Evolutionary conservation across 2,888 invertebrate genomes (phyloP), one percentile per base, ranked within the genome.

Genomic region (Scaptomyza parva): DNA sequence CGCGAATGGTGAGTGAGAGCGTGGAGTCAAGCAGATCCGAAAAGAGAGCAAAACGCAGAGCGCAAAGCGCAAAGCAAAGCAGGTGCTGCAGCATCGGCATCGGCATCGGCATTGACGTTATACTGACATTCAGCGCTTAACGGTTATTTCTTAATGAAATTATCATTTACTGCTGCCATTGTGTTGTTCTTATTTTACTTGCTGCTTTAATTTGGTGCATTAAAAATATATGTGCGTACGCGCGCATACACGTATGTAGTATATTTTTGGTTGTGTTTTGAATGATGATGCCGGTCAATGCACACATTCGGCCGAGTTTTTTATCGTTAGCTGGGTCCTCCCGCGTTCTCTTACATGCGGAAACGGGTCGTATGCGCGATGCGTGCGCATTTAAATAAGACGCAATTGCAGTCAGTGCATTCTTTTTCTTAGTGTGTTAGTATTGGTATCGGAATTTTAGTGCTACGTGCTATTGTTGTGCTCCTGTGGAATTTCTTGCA

Each of bases 291-390:
- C 65, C 82, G 80, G 80, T 86, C 87, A 84, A 79, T 79, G 80
- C 53, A 86, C 84, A 86, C 70, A 63, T 76, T 86, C 80, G 84
- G 81, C 84, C 86, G 81, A 84, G 58, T 86, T 82, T 78, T 50
- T 76, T 60, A 52, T 53, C 65, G 37, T 24, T 60, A 70, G 48
- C 59, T 37, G 37, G 17, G 3, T 7, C 37, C 37, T 28, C 37
- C 9, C 3, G 22, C 8, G 35, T 57, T 30, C 20, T 61, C 40
- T 35, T 55, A 35, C 55, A 66, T 70, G 78, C 86, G 80, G 86
- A 85, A 80, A 82, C 58, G 59, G 62, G 82, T 73, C 82, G 82
- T 83, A 83, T 83, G 73, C 66, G 76, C 67, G 73, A 87, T 70
- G 63, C 50, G 43, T 43, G 53, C 33, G 60, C 40, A 57, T 70